Evolutionary conservation across 2,888 invertebrate species (phyloP), one percentile per base, ranked within the genome.

Genomic region (Aleiodes leptofemur): DNA sequence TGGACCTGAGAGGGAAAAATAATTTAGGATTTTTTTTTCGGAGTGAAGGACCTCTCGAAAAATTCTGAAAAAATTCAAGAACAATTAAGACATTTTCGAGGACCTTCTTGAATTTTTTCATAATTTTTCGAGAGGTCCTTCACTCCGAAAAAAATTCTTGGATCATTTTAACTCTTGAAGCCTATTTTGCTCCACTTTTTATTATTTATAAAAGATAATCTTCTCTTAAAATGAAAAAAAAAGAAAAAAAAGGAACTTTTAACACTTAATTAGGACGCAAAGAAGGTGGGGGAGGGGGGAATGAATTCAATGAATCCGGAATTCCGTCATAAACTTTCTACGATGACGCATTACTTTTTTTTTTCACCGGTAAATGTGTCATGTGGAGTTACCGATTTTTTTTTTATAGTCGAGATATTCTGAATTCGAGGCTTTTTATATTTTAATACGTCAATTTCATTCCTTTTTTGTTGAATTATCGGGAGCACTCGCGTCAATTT

Each of bases 291-390:
- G 23, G 23, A 2, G 23, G 61, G 14, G 64, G 14, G 48, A 43
- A 43, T 64, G 6, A 43, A 64, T 43, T 64, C 48, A 9, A 48
- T 64, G 43, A 64, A 64, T 64, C 64, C 64, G 64, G 64, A 43
- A 48, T 64, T 16, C 43, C 64, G 64, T 64, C 64, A 48, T 64
- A 14, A 64, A 64, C 64, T 64, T 64, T 64, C 64, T 64, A 64
- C 64, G 64, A 64, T 64, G 64, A 64, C 48, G 64, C 64, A 9
- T 48, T 38, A 13, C 31, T 38, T 59, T 14, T 57, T 23, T 53
- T 55, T 55, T 55, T 55, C 14, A 14, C 16, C 55, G 14, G 4
- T n/a, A 55, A 55, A 16, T 16, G 55, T 55, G 14, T 16, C 14
- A 55, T 55, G 13, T 43, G 43, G 43, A 43, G 43, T 43, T 43